Evolutionary conservation across 2,888 invertebrate genomes (phyloP).

Genomic region (Serrognathus titanus): DNA sequence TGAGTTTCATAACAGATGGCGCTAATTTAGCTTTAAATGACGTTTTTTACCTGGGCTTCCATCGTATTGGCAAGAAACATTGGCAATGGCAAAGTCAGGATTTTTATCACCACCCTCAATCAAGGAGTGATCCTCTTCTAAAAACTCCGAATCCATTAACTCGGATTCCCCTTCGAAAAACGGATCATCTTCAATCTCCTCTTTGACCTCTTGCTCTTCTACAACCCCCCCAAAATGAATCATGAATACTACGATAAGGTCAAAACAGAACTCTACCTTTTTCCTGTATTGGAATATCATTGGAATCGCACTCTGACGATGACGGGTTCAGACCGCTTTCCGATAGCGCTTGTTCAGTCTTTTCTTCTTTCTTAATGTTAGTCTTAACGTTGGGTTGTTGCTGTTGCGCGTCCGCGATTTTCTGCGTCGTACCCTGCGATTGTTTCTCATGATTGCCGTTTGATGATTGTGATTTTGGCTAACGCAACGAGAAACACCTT

Average conservation of each 20-base stretch:
- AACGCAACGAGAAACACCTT: neutral
- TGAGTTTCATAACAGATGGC: neutral
- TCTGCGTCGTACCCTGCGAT: constrained; percentile 17
- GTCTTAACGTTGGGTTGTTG: constrained; percentile 5
- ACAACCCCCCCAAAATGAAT: too few relatives aligned
- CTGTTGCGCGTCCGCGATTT: constrained; percentile 32
- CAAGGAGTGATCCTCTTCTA: constrained; percentile 43
- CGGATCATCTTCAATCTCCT: constrained; percentile 43
- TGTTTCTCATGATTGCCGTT: constrained; percentile 23
- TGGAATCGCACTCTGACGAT: constrained; percentile 46
- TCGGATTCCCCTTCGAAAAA: constrained; percentile 46
- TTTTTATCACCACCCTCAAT: constrained; percentile 33
- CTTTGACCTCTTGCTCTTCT: constrained; percentile 30
- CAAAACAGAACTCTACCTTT: neutral
- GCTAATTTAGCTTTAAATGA: neutral
- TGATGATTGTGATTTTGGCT: constrained; percentile 7
- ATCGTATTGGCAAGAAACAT: constrained; percentile 64
- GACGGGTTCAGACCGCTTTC: constrained; percentile 40
- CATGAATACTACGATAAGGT: neutral
- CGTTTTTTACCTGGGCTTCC: constrained; percentile 39
- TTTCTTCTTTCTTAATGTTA: constrained; percentile 37
- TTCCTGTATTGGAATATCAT: constrained; percentile 32
- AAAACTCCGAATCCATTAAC: constrained; percentile 47
- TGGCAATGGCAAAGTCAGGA: constrained; percentile 55
- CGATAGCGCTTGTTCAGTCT: constrained; percentile 32